Evolutionary conservation across 2,113 vertebrate genomes (phyloP), one percentile per base, ranked within the genome.

Genomic region (Paratilapia polleni): DNA sequence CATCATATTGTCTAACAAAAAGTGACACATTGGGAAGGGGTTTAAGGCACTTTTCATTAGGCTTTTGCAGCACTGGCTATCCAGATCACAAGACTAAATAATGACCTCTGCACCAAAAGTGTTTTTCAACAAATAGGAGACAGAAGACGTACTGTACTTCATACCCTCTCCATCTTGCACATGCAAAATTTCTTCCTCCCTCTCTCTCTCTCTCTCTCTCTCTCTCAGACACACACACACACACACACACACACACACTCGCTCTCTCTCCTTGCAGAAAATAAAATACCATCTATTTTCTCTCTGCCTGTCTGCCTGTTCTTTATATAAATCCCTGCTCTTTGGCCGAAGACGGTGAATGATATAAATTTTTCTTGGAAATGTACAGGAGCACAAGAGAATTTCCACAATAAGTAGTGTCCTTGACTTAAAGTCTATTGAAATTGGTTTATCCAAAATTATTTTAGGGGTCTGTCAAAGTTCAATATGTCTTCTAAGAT

Each of bases 1-100:
- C 92, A 95, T 96, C 95, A 96, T 93, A 90, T 93, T 90, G 94
- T 94, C 93, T 93, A 87, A 94, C 83, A 82, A 86, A 94, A 91
- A 94, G 84, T 92, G 92, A 92, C 90, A 91, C 78, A 84, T 74
- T 78, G 90, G 87, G 89, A 91, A 87, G 68, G 86, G 85, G 85
- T 92, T 93, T 92, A 85, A 90, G 89, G 90, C 89, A 85, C 90
- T 89, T 95, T 95, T 95, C 92, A 93, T 95, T 94, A 94, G 92
- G 81, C 91, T 76, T 86, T 87, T 92, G 91, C 86, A 78, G 90
- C 90, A 89, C 76, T 43, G 81, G 90, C 91, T 92, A 92, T 91
- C 87, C 88, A 93, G 91, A 92, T 93, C 92, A 94, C 88, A 86
- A 77, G 87, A 91, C 88, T 90, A 93, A 94, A 95, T 91, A 94